Evolutionary conservation across 2,888 invertebrate genomes (phyloP), one percentile per base, ranked within the genome.

Genomic region (Bellardia bayeri): DNA sequence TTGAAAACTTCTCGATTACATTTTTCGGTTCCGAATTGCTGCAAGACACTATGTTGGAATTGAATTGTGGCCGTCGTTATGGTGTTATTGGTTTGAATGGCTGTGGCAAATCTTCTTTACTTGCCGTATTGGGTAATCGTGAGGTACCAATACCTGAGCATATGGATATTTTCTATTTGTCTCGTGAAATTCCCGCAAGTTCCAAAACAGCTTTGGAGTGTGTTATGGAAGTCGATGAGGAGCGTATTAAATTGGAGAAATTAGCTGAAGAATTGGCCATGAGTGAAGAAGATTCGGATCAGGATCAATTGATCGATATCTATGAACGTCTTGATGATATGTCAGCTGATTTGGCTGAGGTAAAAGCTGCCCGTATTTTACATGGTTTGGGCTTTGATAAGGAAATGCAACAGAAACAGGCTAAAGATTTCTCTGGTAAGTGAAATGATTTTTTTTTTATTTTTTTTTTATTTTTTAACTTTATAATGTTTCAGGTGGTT

Each of bases 141-240:
- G 98, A 99, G 94, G 97, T 99, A 51, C 98, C 99, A 0, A 98
- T 99, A 88, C 99, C 99, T 4, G 97, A 98, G 4, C 98, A 98
- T 93, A 98, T 99, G 89, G 99, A 99, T 94, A 99, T 99, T 91
- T 99, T 99, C 94, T 97, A 99, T 94, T 95, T 99, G 92, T 97
- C 98, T 11, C 96, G 99, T 72, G 99, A 99, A 94, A 99, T 99
- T 96, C 97, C 98, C 0, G 99, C 99, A n/a, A 98, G 98, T 87
- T 97, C 98, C 91, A 99, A 99, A 94, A 96, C 97, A 13, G 99
- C 99, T 3, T 94, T 99, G 78, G 95, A 98, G 93, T 98, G 98
- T 93, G 99, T 99, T 54, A 98, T 99, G 97, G 99, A 99, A 93
- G 99, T 99, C 0, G 99, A 99, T 91, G 96, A 98, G 91, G 99